Percentiles rank a stretch among this genome's conserved stretches.
These are phyloP conservation scores for Sakesphorus luctuosus DNA, from an alignment of 2,113 vertebrate species.

Conservation along the genomic window DNA sequence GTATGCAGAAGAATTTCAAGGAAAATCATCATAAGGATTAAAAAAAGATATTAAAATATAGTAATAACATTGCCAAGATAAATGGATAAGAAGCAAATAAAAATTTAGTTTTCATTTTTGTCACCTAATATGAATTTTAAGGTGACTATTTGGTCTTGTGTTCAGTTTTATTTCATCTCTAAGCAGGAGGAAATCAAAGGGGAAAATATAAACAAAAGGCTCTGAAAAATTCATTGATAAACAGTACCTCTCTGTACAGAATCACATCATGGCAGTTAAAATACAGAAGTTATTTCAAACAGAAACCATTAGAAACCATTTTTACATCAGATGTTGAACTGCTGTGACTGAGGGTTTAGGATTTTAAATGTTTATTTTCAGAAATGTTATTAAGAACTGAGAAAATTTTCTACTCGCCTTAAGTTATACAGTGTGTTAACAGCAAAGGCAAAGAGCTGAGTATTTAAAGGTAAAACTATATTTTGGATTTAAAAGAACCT, in stretches of 20 bases:
- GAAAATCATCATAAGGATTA: rapidly evolving
- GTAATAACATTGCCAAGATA: neutral
- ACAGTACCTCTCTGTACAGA: neutral
- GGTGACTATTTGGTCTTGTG: neutral
- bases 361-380: neutral
- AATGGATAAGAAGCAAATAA: neutral
- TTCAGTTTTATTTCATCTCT: neutral
- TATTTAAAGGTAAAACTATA: neutral
- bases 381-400: neutral
- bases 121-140: neutral
- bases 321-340: neutral
- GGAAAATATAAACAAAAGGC: neutral
- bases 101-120: neutral
- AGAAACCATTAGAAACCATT: neutral
- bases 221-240: neutral
- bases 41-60: neutral
- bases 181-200: neutral
- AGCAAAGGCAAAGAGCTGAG: neutral
- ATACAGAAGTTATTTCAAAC: neutral
- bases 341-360: neutral
- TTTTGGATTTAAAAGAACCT: neutral
- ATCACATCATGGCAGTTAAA: neutral
- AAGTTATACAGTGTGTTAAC: neutral
- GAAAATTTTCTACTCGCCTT: neutral
- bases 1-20: neutral